Conservation (phyloP, 35 echinoderm and acorn worm species). For the Stichopus chloronotus region DNA sequence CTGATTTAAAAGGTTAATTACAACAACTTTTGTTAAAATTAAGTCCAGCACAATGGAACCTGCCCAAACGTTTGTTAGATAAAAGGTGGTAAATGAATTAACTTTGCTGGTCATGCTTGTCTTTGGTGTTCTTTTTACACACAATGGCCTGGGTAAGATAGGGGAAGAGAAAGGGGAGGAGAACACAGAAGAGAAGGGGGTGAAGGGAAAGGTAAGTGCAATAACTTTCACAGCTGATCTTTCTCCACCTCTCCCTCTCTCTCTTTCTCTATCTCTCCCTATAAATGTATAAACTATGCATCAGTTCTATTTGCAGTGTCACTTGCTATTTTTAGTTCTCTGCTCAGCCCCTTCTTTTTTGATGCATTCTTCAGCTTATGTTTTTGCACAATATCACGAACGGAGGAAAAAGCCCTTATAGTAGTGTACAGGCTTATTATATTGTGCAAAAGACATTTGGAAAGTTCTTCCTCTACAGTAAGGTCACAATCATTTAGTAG, state of each 20-base stretch:
- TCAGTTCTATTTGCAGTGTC: slow-evolving; percentile 19
- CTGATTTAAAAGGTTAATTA: slow-evolving; percentile 5
- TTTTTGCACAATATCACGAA: slow-evolving; percentile 24
- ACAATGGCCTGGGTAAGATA: no score
- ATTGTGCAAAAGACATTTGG: slow-evolving; percentile 8
- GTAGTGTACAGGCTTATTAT: background rate
- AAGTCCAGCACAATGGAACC: background rate
- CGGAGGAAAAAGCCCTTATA: background rate
- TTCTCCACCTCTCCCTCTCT: no score
- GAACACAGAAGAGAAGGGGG: no score
- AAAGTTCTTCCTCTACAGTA: slow-evolving; percentile 17
- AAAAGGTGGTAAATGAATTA: background rate
- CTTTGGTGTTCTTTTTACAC: no score
- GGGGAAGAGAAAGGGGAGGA: no score
- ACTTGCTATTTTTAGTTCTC: slow-evolving; percentile 21
- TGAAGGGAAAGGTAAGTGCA: no score
- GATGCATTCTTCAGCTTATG: slow-evolving; percentile 3
- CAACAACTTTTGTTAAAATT: background rate
- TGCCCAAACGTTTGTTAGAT: background rate
- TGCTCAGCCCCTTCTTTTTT: slow-evolving; percentile 27
- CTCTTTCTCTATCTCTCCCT: no score
- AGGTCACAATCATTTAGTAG: slow-evolving; percentile 18
- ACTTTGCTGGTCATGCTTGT: background rate
- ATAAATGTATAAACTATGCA: background rate
- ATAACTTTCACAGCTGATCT: no score